Evolutionary conservation across 2,888 invertebrate genomes (phyloP), one percentile per base, ranked within the genome.

Genomic region (Mallateleia sp.): DNA sequence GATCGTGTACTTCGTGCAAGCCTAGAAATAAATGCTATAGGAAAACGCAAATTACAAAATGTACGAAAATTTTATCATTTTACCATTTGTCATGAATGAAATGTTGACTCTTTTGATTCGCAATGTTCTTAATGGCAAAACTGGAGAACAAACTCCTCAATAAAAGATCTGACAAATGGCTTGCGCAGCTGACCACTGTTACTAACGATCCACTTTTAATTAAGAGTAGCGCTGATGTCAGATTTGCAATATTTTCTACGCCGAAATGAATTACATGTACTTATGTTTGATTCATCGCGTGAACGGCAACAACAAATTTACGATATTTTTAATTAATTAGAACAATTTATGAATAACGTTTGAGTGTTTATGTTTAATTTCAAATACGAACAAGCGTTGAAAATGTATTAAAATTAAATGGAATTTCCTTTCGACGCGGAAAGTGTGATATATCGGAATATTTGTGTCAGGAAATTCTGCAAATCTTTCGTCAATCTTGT

Each of bases 271-370:
- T 52, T 52, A 7, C 22, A 52, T 24, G 52, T 52, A 22, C 52
- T 52, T 52, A 52, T 9, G 22, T 52, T 22, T 22, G 3, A 24
- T 52, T 52, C 24, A 22, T 52, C 24, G 22, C 15, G 24, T 24
- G 24, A 52, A 52, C 24, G 6, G 14, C 22, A 22, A 24, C 52
- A 22, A 52, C 22, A 52, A 52, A 52, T 22, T 52, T 52, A 24
- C n/a, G 20, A 56, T 28, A 56, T 52, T 56, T n/a, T n/a, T n/a
- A n/a, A n/a, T 56, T 32, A 24, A 56, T 56, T 56, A 56, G 56
- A 32, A 56, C 32, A 56, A 28, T 52, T 52, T n/a, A 28, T 5
- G 24, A 25, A 56, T 56, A 32, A 15, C 24, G n/a, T 56, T 28
- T 5, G n/a, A 28, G n/a, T 5, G 7, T 56, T 56, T 32, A 18